Conservation (phyloP, 64 coral and sea anemone species). For the Cladopsammia gracilis region DNA sequence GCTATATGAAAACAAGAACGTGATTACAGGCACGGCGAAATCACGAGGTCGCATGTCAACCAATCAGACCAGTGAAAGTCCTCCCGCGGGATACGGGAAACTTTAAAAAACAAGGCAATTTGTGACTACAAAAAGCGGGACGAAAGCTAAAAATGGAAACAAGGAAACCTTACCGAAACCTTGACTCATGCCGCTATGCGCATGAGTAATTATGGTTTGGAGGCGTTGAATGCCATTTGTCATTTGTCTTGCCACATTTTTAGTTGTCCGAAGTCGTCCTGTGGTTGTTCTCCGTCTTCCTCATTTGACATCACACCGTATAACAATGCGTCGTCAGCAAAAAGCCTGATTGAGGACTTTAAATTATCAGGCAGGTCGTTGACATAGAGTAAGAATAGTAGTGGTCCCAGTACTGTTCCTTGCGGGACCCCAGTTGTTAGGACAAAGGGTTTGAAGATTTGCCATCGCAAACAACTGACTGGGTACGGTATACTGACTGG, state of each 20-base stretch:
- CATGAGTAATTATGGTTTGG: too few species aligned
- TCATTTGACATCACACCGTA: neutral
- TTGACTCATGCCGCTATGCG: too few species aligned
- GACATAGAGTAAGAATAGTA: constrained; percentile 44
- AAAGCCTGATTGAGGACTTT: constrained; percentile 56
- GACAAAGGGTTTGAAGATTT: neutral
- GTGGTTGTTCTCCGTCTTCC: constrained; percentile 38
- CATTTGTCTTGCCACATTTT: constrained; percentile 2
- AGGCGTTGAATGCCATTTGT: constrained; percentile 2
- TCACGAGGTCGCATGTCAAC: too few species aligned
- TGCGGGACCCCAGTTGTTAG: constrained; percentile 23
- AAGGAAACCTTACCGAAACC: too few species aligned
- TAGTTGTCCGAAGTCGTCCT: constrained; percentile 27
- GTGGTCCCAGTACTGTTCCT: neutral
- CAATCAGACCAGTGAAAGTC: too few species aligned
- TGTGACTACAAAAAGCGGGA: too few species aligned
- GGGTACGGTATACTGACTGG: neutral
- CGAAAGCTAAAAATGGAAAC: too few species aligned
- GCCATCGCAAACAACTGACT: constrained; percentile 55
- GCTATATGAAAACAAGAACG: too few species aligned
- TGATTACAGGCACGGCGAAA: too few species aligned
- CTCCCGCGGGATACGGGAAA: too few species aligned
- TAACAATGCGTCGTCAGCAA: constrained; percentile 45
- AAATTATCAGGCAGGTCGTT: constrained; percentile 45
- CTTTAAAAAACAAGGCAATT: too few species aligned